Percentiles rank a stretch among this genome's conserved stretches.
These are phyloP conservation scores for Sicus ferrugineus DNA, from an alignment of 2,888 invertebrate genomes.

Conservation along the genomic window DNA sequence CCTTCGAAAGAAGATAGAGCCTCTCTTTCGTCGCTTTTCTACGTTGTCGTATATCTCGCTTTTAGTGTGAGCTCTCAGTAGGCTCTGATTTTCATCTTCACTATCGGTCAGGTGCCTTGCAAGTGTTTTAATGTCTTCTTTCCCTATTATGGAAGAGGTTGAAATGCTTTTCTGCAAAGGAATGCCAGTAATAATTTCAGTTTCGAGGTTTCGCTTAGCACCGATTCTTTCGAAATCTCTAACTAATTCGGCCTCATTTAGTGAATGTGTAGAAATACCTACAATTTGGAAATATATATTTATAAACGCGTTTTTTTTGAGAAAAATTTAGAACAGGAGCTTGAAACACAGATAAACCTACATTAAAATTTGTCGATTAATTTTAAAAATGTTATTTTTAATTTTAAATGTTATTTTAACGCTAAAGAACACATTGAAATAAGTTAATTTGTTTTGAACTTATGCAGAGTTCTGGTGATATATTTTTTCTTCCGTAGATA, in stretches of 20 bases:
- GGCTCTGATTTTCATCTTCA: slow-evolving; percentile 65
- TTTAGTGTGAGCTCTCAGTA: slow-evolving; percentile 64
- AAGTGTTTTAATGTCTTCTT: slow-evolving; percentile 64
- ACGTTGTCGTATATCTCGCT: slow-evolving; percentile 72
- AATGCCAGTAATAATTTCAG: slow-evolving; percentile 70
- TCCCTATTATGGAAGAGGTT: slow-evolving; percentile 84
- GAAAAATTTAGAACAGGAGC: too few relatives aligned
- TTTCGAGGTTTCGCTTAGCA: slow-evolving; percentile 65
- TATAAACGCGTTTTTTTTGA: too few relatives aligned
- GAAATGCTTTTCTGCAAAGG: slow-evolving; percentile 90
- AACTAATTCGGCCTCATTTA: slow-evolving; percentile 87
- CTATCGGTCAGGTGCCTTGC: slow-evolving; percentile 64
- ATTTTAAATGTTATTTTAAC: too few relatives aligned
- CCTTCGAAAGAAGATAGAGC: slow-evolving; percentile 90
- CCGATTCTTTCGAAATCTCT: slow-evolving; percentile 64
- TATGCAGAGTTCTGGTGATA: too few relatives aligned
- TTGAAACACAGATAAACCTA: too few relatives aligned
- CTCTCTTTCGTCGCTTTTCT: slow-evolving; percentile 86
- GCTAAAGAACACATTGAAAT: too few relatives aligned
- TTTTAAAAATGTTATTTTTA: too few relatives aligned
- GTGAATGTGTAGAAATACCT: slow-evolving; percentile 76
- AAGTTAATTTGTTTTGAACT: too few relatives aligned
- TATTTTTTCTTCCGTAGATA: too few relatives aligned
- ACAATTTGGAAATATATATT: too few relatives aligned
- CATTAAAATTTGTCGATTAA: too few relatives aligned